Percentiles rank a stretch among this genome's conserved stretches.
phyloP scores from a whole-genome alignment of 2,113 vertebrate species.

The Cyphomyrus discorhynchus region DNA sequence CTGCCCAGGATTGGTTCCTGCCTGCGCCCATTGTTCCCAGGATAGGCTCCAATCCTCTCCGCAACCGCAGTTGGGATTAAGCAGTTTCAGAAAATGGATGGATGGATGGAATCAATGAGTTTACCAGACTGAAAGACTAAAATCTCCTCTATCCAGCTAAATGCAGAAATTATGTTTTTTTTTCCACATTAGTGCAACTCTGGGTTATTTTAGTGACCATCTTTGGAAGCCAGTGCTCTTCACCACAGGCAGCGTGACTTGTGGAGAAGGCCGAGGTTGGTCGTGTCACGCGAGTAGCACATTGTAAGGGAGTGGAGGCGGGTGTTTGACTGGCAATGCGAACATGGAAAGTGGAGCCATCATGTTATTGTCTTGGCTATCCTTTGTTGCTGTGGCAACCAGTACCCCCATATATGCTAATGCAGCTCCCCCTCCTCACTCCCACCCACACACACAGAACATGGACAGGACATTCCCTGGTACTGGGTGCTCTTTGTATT shows the following conservation, averaged over 20 bases:
- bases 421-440: background rate
- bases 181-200: background rate
- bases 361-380: slow-evolving; percentile 7
- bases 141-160: background rate
- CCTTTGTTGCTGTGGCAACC: slow-evolving; percentile 23
- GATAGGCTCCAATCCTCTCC: too few relatives aligned
- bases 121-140: background rate
- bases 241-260: background rate
- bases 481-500: background rate
- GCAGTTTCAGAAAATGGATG: too few relatives aligned
- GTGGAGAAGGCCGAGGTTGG: background rate
- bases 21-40: too few relatives aligned
- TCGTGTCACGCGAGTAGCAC: background rate
- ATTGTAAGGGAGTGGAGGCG: background rate
- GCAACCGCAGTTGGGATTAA: too few relatives aligned
- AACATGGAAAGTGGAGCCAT: background rate
- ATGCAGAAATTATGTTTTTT: background rate
- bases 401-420: slow-evolving; percentile 1
- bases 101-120: background rate
- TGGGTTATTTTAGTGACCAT: background rate
- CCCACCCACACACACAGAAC: background rate
- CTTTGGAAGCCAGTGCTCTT: background rate
- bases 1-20: too few relatives aligned
- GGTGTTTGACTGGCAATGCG: background rate
- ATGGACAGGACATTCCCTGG: background rate